Evolutionary conservation across 2,113 vertebrate species (phyloP), one percentile per base, ranked within the genome.

Genomic region (Formicarius rufipectus): DNA sequence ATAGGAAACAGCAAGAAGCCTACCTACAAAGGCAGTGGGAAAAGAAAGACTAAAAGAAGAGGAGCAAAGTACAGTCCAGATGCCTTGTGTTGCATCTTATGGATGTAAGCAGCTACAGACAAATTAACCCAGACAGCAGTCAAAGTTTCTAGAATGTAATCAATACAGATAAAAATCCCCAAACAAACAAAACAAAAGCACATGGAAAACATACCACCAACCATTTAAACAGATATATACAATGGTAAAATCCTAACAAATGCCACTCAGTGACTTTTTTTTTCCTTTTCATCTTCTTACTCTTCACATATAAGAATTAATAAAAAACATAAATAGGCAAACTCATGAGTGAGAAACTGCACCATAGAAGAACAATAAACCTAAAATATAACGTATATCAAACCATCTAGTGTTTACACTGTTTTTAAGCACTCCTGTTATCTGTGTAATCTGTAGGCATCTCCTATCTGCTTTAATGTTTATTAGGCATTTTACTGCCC

Each of bases 1-100:
- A 53, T 0, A 39, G 40, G 12, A 76, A 92, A 53, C 3, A 0
- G 14, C 37, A 89, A 67, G 45, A 91, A 71, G 77, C 0, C 0
- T 63, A 68, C 5, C 21, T 50, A 47, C 9, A 71, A 55, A 42
- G 30, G 28, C 27, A 40, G 3, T 30, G 8, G 44, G 20, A 22
- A n/a, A 42, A 49, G 12, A 56, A n/a, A 42, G 3, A 28, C 22
- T 58, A 44, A 30, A 59, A 31, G 3, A 53, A 82, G 31, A 24
- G 4, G 45, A 76, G 9, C 2, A 22, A 42, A 79, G 39, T 12
- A 16, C 13, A 7, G 0, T 63, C 16, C 30, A 44, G 35, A 37
- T 28, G 8, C 5, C 7, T 82, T 53, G 8, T 17, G 9, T 31
- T 76, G 12, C 37, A 33, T 14, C 22, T 68, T 49, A 35, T 7